Evolutionary conservation across 2,888 invertebrate genomes (phyloP), one percentile per base, ranked within the genome.

Genomic region (Maniola hyperantus): DNA sequence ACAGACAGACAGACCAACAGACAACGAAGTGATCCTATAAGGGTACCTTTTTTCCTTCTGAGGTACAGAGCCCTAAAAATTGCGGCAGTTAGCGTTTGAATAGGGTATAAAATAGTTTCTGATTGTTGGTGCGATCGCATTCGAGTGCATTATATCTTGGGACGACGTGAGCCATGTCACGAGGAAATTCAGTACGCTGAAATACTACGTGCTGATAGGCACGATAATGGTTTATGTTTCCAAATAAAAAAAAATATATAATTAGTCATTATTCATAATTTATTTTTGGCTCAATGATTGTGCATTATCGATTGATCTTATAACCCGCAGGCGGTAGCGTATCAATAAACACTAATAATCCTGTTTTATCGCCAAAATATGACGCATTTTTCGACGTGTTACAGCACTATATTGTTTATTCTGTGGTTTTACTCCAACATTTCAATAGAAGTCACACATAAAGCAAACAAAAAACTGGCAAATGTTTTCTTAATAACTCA

Each of bases 231-330:
- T 34, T 54, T 44, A n/a, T 61, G 15, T 50, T 51, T 18, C 42
- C 53, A 53, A 46, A 44, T 61, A 66, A 61, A 18, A 51, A 44
- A 46, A 53, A 55, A 46, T 61, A 0, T 20, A 71, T 71, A 69
- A 71, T 65, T 71, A 66, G 66, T 63, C 15, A 65, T 72, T 71
- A 57, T 64, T 61, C 79, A 79, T 76, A 73, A 61, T 66, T 80
- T 85, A 85, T 84, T 83, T 84, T 81, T 80, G 80, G 81, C 79
- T 67, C 72, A 69, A 71, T 75, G 79, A 82, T 82, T 79, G 74
- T 72, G 64, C 71, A 74, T 83, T 85, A 85, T 85, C 84, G 74
- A 73, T 66, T 85, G 84, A 83, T 83, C 83, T 83, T 78, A 78
- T 85, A 82, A 85, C 85, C 81, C 74, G 75, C 73, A 72, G 76